Conservation (phyloP, 2,113 vertebrate species). For the Apodemus speciosus region DNA sequence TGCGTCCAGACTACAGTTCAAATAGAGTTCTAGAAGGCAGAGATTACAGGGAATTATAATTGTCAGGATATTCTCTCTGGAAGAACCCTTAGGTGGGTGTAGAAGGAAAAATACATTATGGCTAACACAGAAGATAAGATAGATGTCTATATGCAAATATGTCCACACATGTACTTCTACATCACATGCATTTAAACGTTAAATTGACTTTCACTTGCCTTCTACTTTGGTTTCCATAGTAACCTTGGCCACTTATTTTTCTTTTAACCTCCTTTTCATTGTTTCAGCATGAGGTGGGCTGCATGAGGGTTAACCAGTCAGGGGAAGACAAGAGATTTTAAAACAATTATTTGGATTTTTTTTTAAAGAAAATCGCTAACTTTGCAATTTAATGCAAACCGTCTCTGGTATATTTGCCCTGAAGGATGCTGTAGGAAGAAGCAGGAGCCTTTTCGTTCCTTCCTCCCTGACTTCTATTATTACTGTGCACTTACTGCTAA, state of each 20-base stretch:
- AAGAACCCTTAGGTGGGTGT: conserved; percentile 27
- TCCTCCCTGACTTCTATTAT: conserved; percentile 79
- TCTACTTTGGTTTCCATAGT: conserved; percentile 85
- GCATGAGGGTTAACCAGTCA: conserved; percentile 79
- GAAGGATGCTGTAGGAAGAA: conserved; percentile 82
- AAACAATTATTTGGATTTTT: conserved; percentile 79
- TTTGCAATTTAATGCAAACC: conserved; percentile 84
- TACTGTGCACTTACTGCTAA: conserved; percentile 77
- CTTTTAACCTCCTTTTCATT: conserved; percentile 83
- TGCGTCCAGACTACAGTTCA: conserved; percentile 10
- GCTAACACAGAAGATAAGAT: conserved; percentile 29
- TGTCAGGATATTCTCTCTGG: conserved; percentile 49
- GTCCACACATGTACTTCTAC: conserved; percentile 40
- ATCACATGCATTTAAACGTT: conserved; percentile 82
- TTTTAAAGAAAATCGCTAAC: conserved; percentile 75
- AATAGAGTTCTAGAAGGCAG: conserved; percentile 47
- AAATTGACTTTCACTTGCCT: conserved; percentile 86
- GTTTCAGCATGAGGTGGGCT: conserved; percentile 79
- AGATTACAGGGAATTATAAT: conserved; percentile 68
- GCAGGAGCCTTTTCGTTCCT: conserved; percentile 67
- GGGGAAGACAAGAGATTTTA: conserved; percentile 72
- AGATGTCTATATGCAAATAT: conserved; percentile 75
- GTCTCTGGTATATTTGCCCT: conserved; percentile 82
- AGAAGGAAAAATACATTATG: conserved; percentile 6
- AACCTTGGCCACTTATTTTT: conserved; percentile 86